phyloP scores from a whole-genome alignment of 2,888 invertebrate genomes.

The Serrognathus titanus region DNA sequence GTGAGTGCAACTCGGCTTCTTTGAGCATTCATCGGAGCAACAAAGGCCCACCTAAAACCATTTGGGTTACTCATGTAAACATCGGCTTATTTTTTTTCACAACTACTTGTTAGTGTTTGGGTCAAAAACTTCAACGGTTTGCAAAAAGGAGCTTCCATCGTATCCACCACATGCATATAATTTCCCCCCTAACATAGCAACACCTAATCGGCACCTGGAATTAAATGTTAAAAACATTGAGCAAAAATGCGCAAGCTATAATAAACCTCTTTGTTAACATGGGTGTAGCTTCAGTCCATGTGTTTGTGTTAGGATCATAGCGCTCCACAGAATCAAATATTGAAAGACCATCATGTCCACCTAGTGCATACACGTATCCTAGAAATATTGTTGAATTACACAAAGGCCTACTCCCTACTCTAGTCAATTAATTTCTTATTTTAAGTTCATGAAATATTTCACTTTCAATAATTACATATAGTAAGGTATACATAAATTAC shows the following conservation, averaged over 20 bases:
- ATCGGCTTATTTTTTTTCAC: background rate
- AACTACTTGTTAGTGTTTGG: constrained; percentile 62
- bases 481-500: constrained; percentile 19
- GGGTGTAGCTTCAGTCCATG: constrained; percentile 71
- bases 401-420: too few species aligned
- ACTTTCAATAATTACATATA: background rate
- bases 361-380: constrained; percentile 76
- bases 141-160: constrained; percentile 78
- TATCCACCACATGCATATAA: constrained; percentile 83
- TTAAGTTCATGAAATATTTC: background rate
- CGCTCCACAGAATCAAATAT: constrained; percentile 85
- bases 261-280: constrained; percentile 68
- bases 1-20: constrained; percentile 78
- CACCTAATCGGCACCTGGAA: constrained; percentile 73
- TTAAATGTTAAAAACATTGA: background rate
- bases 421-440: too few species aligned
- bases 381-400: constrained; percentile 24
- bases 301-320: constrained; percentile 69
- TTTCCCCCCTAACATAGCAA: constrained; percentile 76
- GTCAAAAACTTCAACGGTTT: constrained; percentile 78
- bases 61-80: background rate
- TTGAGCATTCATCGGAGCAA: constrained; percentile 79
- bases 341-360: constrained; percentile 84
- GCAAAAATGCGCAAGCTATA: background rate
- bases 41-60: constrained; percentile 63